Conservation (phyloP, 1,140 invertebrate species). For the Bradysia coprophila region DNA sequence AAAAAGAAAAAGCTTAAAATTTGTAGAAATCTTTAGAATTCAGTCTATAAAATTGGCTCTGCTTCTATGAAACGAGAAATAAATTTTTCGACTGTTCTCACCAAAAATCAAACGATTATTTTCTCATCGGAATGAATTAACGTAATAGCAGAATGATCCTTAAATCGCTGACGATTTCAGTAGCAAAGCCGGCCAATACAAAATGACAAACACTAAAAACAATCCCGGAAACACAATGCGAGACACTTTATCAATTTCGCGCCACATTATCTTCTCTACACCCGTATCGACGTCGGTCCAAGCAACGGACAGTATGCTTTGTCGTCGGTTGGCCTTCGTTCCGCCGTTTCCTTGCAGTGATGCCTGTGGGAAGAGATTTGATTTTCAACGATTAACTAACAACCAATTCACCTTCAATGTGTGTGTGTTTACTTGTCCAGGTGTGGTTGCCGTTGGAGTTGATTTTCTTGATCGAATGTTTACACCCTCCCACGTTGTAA, state of each 20-base stretch:
- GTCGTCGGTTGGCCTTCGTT: constrained; percentile 18
- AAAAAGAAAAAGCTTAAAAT: no score
- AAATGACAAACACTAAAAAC: constrained; percentile 49
- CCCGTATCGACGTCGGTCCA: constrained; percentile 41
- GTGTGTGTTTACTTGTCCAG: constrained; percentile 15
- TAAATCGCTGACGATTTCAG: constrained; percentile 30
- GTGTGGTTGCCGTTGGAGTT: constrained; percentile 24
- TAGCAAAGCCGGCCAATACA: constrained; percentile 55
- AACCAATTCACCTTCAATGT: no score
- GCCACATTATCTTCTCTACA: constrained; percentile 42
- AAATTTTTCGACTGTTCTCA: no score
- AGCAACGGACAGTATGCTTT: constrained; percentile 26
- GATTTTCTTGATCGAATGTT: constrained; percentile 35
- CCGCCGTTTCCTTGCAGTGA: constrained; percentile 21
- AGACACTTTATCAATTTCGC: constrained; percentile 44
- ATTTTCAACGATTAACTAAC: no score
- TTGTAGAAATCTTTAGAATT: no score
- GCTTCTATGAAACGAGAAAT: no score
- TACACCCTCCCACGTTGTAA: constrained; percentile 38
- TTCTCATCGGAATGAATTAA: no score
- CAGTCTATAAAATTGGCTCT: no score
- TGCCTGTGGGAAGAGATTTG: no score
- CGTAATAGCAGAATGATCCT: no score
- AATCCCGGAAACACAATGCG: constrained; percentile 51
- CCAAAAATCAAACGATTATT: no score